A percentile compares a stretch with the other conserved stretches of the same genome.
Evolutionary conservation across 2,888 invertebrate genomes (phyloP).

Genomic region (Achlya flavicornis): DNA sequence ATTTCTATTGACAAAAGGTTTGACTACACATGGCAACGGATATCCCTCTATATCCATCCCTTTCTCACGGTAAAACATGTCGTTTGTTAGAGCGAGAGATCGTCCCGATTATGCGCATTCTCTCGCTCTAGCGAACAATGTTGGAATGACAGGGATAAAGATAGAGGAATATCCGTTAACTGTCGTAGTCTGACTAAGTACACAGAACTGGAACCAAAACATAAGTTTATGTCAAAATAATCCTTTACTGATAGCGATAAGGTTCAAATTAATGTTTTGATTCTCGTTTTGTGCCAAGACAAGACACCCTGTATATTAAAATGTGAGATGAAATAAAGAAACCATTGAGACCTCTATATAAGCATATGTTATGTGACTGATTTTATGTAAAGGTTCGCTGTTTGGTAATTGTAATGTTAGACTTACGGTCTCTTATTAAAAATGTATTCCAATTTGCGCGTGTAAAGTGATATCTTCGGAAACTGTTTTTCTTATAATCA

Average conservation of each 20-base stretch:
- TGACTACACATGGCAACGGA: no score
- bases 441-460: neutral
- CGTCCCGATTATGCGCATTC: no score
- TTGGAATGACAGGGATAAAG: no score
- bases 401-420: neutral
- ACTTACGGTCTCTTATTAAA: neutral
- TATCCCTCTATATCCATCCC: no score
- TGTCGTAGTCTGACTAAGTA: no score
- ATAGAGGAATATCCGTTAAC: no score
- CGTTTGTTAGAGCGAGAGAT: no score
- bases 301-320: constrained; percentile 4
- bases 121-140: no score
- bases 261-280: neutral
- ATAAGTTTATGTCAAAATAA: neutral
- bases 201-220: no score
- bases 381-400: neutral
- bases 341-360: neutral
- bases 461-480: neutral
- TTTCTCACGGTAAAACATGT: no score
- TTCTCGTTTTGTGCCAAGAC: neutral
- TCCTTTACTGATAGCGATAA: neutral
- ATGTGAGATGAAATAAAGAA: neutral
- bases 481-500: neutral
- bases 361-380: neutral
- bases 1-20: neutral